phyloP scores from a whole-genome alignment of 1,140 invertebrate genomes.

The Stenopsyche tienmushanensis region DNA sequence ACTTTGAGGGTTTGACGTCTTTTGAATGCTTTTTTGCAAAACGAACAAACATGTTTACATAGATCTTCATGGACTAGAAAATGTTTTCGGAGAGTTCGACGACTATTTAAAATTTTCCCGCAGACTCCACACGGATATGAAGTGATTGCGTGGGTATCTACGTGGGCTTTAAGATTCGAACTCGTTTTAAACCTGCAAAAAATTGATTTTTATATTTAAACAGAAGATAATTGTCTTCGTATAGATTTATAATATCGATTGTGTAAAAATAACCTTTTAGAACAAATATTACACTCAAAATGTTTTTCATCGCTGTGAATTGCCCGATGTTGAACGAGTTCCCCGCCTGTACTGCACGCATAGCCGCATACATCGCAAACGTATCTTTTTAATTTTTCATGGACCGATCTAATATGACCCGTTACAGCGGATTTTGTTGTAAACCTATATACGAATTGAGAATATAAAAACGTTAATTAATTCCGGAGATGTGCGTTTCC shows the following conservation, averaged over 20 bases:
- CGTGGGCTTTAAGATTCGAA: slow-evolving; percentile 54
- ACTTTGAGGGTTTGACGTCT: slow-evolving; percentile 54
- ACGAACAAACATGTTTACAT: slow-evolving; percentile 52
- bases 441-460: slow-evolving; percentile 44
- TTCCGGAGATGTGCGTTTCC: background rate
- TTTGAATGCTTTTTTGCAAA: slow-evolving; percentile 56
- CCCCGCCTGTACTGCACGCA: slow-evolving; percentile 54
- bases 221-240: no score
- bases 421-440: slow-evolving; percentile 52
- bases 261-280: slow-evolving; percentile 46
- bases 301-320: slow-evolving; percentile 56
- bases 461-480: background rate
- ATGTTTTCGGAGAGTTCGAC: slow-evolving; percentile 52
- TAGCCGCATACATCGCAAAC: slow-evolving; percentile 61
- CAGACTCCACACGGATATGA: slow-evolving; percentile 54
- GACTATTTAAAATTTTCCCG: slow-evolving; percentile 53
- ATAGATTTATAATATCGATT: no score
- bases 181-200: slow-evolving; percentile 52
- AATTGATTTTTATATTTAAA: no score
- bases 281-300: slow-evolving; percentile 51
- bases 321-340: slow-evolving; percentile 53
- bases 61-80: slow-evolving; percentile 54
- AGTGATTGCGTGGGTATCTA: slow-evolving; percentile 54
- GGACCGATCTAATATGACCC: slow-evolving; percentile 55
- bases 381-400: slow-evolving; percentile 68